These are phyloP conservation scores for Cephalopterus ornatus DNA, from an alignment of 2,113 vertebrate genomes.

Conservation along the genomic window DNA sequence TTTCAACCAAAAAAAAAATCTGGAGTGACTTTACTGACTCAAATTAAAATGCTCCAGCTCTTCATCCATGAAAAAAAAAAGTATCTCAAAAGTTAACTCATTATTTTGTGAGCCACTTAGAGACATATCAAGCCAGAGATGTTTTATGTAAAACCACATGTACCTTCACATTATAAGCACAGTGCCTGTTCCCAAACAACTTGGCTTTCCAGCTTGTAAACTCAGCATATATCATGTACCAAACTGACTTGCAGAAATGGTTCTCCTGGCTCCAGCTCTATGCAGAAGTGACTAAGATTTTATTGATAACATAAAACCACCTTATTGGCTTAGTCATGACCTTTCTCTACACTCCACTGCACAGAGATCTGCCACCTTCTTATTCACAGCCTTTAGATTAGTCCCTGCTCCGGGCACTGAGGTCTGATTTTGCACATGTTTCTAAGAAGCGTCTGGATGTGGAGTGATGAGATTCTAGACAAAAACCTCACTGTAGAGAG, in stretches of 20 bases:
- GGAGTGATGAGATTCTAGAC: slow-evolving; percentile 13
- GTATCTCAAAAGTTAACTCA: not conserved
- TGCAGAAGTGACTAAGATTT: not conserved
- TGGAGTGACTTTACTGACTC: not conserved
- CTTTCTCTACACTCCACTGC: not conserved
- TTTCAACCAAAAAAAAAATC: not conserved
- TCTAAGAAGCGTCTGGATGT: not conserved
- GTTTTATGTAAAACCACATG: not conserved
- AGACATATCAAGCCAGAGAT: not conserved
- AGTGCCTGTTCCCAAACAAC: not conserved
- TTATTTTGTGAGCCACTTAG: not conserved
- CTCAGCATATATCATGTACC: not conserved
- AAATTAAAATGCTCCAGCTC: slow-evolving; percentile 12
- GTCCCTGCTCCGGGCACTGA: not conserved
- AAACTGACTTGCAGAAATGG: not conserved
- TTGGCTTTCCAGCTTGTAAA: not conserved
- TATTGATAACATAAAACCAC: slow-evolving; percentile 20
- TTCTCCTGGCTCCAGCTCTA: not conserved
- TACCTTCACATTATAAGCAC: not conserved
- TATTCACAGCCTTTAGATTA: not conserved
- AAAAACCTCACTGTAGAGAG: slow-evolving; percentile 9
- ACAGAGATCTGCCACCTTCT: not conserved
- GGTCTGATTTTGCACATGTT: not conserved
- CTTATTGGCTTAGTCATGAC: slow-evolving; percentile 17
- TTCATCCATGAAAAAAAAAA: not conserved